A percentile compares a stretch with the other conserved stretches of the same genome.
Conservation (phyloP, 2,888 invertebrate genomes). For the Drosophila gaucha region DNA sequence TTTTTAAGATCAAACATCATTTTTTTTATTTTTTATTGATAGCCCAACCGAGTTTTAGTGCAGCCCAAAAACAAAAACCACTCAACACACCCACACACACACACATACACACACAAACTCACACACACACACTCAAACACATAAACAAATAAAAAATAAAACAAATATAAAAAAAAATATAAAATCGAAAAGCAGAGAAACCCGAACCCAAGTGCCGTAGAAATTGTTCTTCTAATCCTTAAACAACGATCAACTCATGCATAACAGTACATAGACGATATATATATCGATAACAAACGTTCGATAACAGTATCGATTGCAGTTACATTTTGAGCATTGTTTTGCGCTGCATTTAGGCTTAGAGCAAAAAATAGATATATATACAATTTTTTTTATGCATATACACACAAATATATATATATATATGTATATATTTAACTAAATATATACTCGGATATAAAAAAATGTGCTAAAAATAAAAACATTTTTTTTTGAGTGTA, state of each 20-base stretch:
- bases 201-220: conserved; percentile 43
- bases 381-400: conserved; percentile 13
- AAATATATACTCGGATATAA: conserved; percentile 7
- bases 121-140: conserved; percentile 5
- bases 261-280: conserved; percentile 19
- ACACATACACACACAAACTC: conserved; percentile 23
- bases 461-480: conserved; percentile 22
- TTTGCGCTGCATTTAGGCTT: conserved; percentile 33
- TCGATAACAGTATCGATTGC: conserved; percentile 16
- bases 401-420: conserved; percentile 7
- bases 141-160: neutral
- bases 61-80: conserved; percentile 16
- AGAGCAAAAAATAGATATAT: conserved; percentile 7
- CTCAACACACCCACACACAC: conserved; percentile 10
- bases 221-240: conserved; percentile 20
- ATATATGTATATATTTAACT: conserved; percentile 7
- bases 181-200: conserved; percentile 14
- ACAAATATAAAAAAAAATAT: conserved; percentile 10
- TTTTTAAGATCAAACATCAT: conserved; percentile 8
- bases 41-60: conserved; percentile 20
- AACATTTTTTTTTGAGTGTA: conserved; percentile 25
- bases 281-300: neutral
- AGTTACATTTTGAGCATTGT: conserved; percentile 22
- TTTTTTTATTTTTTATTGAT: conserved; percentile 12
- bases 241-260: conserved; percentile 44